Base-by-base conservation (phyloP, 1,140 invertebrate species). In the Vollenhovia emeryi region DNA sequence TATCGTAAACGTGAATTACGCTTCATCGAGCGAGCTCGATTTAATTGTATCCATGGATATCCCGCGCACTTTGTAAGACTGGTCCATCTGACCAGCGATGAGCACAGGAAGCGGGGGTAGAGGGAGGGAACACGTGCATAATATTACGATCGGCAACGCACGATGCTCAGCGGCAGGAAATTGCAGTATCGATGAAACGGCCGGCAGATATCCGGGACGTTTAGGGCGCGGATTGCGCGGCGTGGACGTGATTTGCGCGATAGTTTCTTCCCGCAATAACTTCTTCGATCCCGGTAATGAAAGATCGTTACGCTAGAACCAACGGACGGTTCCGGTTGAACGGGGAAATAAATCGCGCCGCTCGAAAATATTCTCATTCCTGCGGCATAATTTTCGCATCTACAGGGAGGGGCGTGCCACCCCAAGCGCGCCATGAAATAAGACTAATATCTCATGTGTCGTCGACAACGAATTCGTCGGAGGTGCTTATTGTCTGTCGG, bases 151-250 rank as follows among this genome's bases (percentile, higher is more conserved):
- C 50, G 64, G 78, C 78, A 50, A 36, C 43, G 62, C 60, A 33
- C 43, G 64, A 80, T 80, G 57, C 21, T 57, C 78, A 50, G 30
- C 75, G 60, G 60, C 75, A 80, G 78, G 78, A 80, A 80, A 80
- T 80, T 71, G 68, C 78, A 69, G 48, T 80, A 71, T 71, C 78
- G 78, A 71, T 80, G 76, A 71, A 71, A 80, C 78, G 24, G 78
- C 64, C 45, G 18, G 33, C 21, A 57, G 78, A 80, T 80, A 69
- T 80, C 64, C 76, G 30, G 62, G 36, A 80, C 55, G 50, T 69
- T 80, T 80, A 80, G n/a, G n/a, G 33, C 33, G 24, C 36, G 30
- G 13, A 52, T 33, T 57, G 40, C 43, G 27, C 40, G 11, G 27
- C 13, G 21, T 30, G 64, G 24, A 43, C 50, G 18, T 43, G 33